Evolutionary conservation across 2,888 invertebrate species (phyloP).

Genomic region (Cataglyphis rosenhaueri): DNA sequence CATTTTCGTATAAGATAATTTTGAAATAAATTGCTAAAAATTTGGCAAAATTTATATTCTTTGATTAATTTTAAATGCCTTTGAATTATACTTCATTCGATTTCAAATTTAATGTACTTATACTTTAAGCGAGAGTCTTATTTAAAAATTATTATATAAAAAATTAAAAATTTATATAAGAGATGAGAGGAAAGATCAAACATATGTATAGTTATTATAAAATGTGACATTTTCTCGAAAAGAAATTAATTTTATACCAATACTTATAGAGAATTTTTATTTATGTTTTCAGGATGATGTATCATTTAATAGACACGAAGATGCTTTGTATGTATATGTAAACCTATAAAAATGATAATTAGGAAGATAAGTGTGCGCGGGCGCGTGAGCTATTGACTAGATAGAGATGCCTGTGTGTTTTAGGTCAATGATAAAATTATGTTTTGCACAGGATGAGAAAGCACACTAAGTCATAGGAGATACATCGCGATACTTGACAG

Average conservation of each 20-base stretch:
- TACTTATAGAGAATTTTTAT: conserved; percentile 15
- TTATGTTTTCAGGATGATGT: not conserved
- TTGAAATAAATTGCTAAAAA: not conserved
- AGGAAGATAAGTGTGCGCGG: not conserved
- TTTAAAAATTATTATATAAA: not conserved
- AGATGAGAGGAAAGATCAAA: not conserved
- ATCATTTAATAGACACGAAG: not conserved
- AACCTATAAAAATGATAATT: conserved; percentile 47
- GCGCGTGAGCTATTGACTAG: not conserved
- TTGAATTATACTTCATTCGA: not conserved
- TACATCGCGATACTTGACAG: conserved; percentile 36
- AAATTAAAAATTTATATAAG: not conserved
- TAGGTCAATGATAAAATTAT: conserved; percentile 26
- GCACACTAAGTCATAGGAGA: not conserved
- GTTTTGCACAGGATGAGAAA: conserved; percentile 29
- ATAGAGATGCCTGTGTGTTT: not conserved
- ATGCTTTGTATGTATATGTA: not conserved
- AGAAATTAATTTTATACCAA: not conserved
- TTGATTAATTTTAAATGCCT: not conserved
- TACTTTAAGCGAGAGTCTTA: not conserved
- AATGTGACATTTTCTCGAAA: not conserved
- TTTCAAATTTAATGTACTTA: not conserved
- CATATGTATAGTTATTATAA: not conserved
- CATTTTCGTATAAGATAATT: not conserved
- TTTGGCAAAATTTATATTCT: not conserved